Conservation (phyloP, 2,113 vertebrate genomes). For the Enhydra lutris region DNA sequence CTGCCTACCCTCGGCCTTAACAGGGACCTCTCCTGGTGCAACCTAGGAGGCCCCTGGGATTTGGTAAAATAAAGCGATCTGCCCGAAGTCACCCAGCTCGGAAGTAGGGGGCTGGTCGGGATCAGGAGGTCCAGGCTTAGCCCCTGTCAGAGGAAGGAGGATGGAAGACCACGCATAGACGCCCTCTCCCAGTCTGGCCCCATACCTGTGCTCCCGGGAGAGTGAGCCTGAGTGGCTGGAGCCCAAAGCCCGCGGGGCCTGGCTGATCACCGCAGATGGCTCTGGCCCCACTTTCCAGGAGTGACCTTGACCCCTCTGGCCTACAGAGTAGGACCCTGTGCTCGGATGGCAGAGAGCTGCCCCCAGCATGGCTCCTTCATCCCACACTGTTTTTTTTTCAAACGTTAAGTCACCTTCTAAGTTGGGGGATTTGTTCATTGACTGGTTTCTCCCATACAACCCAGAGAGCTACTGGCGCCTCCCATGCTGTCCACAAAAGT, state of each 20-base stretch:
- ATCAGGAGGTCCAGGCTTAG: background rate
- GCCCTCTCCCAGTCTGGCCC: background rate
- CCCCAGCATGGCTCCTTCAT: background rate
- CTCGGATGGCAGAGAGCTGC: background rate
- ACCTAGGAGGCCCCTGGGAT: background rate
- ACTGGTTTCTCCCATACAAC: background rate
- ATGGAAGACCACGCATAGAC: too few relatives aligned
- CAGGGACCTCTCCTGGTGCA: background rate
- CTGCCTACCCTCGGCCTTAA: background rate
- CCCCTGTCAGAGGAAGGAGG: background rate
- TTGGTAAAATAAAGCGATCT: background rate
- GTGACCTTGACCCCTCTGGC: background rate
- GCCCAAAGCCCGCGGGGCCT: background rate
- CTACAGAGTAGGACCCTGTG: background rate
- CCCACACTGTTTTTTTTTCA: background rate
- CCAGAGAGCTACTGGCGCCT: background rate
- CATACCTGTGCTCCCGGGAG: background rate
- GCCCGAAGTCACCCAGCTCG: background rate
- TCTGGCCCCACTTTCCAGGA: background rate
- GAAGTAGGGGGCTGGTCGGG: background rate
- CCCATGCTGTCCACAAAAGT: too few relatives aligned
- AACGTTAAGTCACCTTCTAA: background rate
- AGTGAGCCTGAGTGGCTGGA: background rate
- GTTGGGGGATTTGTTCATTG: background rate
- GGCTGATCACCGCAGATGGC: background rate